Conservation (phyloP, 2,797 vertebrate genomes). For the Coreius guichenoti region DNA sequence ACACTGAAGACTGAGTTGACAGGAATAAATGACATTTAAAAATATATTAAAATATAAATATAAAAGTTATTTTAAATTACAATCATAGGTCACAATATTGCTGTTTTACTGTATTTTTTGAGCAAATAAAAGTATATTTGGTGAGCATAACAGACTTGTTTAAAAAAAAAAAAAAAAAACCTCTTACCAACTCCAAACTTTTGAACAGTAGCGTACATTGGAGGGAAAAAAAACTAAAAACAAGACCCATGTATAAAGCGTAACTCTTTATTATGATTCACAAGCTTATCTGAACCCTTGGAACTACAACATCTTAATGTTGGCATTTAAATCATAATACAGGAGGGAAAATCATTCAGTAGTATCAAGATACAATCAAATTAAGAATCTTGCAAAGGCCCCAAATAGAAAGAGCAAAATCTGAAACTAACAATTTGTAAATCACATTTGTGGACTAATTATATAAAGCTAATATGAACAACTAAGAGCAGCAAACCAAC, state of each 20-base stretch:
- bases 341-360: not conserved
- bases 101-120: not conserved
- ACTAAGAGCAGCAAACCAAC: conserved; percentile 14
- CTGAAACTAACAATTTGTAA: conserved; percentile 2
- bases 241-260: not conserved
- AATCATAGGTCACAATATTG: not conserved
- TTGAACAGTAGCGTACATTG: not conserved
- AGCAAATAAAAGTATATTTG: not conserved
- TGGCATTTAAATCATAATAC: not conserved
- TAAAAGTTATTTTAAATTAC: not conserved
- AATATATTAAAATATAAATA: not conserved
- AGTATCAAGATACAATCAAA: conserved; percentile 30
- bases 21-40: not conserved
- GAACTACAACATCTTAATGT: conserved; percentile 4
- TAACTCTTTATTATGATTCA: conserved; percentile 39
- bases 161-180: not conserved
- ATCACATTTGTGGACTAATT: not conserved
- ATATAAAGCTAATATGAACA: conserved; percentile 9
- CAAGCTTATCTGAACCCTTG: not conserved
- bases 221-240: not conserved
- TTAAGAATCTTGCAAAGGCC: conserved; percentile 6
- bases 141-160: not conserved
- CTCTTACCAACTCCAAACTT: too few relatives aligned
- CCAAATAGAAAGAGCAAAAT: conserved; percentile 14
- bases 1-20: not conserved